Percentiles rank a stretch among this genome's conserved stretches.
These are phyloP conservation scores for Neoseiulus cucumeris DNA, from an alignment of 1,140 invertebrate species.

Conservation along the genomic window DNA sequence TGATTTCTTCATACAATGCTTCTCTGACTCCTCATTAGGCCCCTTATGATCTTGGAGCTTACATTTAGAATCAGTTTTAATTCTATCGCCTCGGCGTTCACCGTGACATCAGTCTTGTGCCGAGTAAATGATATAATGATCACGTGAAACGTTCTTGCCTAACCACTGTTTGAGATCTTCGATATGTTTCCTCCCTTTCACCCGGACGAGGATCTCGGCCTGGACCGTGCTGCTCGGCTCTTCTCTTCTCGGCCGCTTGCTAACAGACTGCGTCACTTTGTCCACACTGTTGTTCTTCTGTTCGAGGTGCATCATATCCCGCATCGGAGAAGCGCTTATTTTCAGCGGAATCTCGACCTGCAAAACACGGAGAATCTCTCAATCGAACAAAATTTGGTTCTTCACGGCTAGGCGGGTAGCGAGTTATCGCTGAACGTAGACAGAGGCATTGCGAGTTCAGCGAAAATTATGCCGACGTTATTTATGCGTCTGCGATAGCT, in stretches of 20 bases:
- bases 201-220: neutral
- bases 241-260: neutral
- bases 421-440: too few species aligned
- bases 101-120: too few species aligned
- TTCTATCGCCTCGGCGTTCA: too few species aligned
- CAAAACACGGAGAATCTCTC: neutral
- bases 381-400: neutral
- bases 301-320: neutral
- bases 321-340: conserved; percentile 3
- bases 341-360: conserved; percentile 4
- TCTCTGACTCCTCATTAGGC: too few species aligned
- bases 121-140: neutral
- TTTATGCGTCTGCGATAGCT: neutral
- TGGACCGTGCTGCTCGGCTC: neutral
- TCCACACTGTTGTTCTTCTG: neutral
- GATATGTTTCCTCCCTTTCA: neutral
- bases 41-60: too few species aligned
- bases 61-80: too few species aligned
- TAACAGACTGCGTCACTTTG: neutral
- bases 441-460: too few species aligned
- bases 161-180: neutral
- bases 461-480: too few species aligned
- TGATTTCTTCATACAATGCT: too few species aligned
- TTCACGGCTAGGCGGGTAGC: neutral
- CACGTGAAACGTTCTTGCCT: neutral